A percentile compares a stretch with the other conserved stretches of the same genome.
These are phyloP conservation scores for Esperia sulphurella DNA, from an alignment of 2,888 invertebrate species.

Conservation along the genomic window DNA sequence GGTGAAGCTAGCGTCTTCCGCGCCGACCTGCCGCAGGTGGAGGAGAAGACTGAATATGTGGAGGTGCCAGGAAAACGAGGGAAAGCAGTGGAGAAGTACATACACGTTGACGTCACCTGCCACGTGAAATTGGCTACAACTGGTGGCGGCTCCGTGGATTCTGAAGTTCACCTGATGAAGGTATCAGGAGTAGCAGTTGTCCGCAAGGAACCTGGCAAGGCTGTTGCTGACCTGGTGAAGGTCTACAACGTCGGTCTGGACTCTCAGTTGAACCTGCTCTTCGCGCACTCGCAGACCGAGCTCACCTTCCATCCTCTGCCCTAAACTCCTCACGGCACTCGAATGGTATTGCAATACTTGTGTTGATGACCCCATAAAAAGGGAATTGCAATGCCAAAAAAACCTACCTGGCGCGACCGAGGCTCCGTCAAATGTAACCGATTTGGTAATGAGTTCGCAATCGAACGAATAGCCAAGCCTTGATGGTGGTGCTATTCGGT, in stretches of 20 bases:
- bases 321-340: constrained; percentile 38
- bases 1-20: constrained; percentile 85
- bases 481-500: constrained; percentile 39
- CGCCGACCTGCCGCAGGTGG: constrained; percentile 83
- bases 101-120: constrained; percentile 84
- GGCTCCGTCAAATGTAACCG: constrained; percentile 66
- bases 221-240: constrained; percentile 76
- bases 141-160: constrained; percentile 77
- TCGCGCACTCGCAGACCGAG: constrained; percentile 82
- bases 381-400: constrained; percentile 53
- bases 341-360: constrained; percentile 61
- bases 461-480: constrained; percentile 31
- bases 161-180: constrained; percentile 81
- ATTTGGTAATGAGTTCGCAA: constrained; percentile 60
- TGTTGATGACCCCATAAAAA: constrained; percentile 22
- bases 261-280: constrained; percentile 83
- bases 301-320: constrained; percentile 81
- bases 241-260: constrained; percentile 84
- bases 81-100: constrained; percentile 80
- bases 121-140: constrained; percentile 81
- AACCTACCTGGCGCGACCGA: constrained; percentile 64
- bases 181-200: constrained; percentile 84
- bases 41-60: constrained; percentile 81
- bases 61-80: constrained; percentile 67
- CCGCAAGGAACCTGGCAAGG: constrained; percentile 78